phyloP scores from a whole-genome alignment of 2,113 vertebrate genomes.

The Callospermophilus lateralis region DNA sequence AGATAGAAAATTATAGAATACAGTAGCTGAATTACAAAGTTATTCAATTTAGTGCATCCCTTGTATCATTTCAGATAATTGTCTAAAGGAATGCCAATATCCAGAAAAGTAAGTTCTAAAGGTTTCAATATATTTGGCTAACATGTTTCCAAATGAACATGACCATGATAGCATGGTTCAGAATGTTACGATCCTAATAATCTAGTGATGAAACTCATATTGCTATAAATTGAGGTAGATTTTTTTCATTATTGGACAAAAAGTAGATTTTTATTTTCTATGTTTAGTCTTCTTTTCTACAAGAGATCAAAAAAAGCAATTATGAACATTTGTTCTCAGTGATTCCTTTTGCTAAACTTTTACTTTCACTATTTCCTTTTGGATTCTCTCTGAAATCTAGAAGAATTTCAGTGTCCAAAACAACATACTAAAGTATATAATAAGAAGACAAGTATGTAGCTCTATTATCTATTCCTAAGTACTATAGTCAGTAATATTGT shows the following conservation, averaged over 20 bases:
- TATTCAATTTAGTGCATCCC: conserved; percentile 42
- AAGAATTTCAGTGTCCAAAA: background rate
- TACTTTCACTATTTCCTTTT: conserved; percentile 33
- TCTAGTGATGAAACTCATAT: background rate
- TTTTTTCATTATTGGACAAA: background rate
- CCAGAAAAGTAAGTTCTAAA: conserved; percentile 2
- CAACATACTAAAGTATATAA: background rate
- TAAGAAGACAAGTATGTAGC: background rate
- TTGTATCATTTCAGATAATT: background rate
- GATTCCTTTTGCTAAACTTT: conserved; percentile 10
- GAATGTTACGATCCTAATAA: background rate
- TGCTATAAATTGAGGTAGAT: background rate
- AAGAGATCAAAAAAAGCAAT: background rate
- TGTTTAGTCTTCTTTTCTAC: background rate
- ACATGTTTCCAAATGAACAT: background rate
- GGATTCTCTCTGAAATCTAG: background rate
- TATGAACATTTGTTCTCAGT: background rate
- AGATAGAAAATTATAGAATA: conserved; percentile 44
- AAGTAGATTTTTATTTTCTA: background rate
- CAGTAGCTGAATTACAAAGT: background rate
- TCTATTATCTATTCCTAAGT: background rate
- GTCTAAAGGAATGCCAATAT: background rate
- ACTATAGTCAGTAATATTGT: background rate
- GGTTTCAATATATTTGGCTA: conserved; percentile 1
- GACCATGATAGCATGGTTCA: background rate